Evolutionary conservation across 2,888 invertebrate genomes (phyloP), one percentile per base, ranked within the genome.

Genomic region (Alloscopus bannaensis): DNA sequence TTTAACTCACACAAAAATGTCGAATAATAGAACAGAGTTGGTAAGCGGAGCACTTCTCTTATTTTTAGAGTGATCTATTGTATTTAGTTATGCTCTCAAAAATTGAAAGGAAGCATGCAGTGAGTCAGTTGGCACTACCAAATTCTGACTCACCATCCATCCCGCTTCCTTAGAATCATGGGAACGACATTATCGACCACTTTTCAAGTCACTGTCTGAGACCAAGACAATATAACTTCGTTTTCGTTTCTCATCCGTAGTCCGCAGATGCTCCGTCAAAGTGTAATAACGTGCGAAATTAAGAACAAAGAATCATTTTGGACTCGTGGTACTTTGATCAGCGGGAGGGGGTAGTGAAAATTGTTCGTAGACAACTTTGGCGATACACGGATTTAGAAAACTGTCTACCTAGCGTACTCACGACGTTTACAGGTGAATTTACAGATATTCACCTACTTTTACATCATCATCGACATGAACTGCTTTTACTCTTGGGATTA

Each of bases 271-370:
- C 47, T 13, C 11, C 36, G 18, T 13, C n/a, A 31, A 59, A 59
- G 57, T 57, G 47, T 29, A 16, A 31, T 29, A 31, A 31, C 16
- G n/a, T n/a, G n/a, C n/a, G n/a, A n/a, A n/a, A n/a, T n/a, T n/a
- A n/a, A 52, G 52, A 52, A 52, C 24, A 52, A 22, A 18, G 31
- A 29, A 59, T 59, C 59, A 31, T 57, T 57, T 57, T 57, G 24
- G 20, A 26, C 55, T 29, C 36, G 59, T 59, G 11, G 28, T 57
- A 3, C n/a, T n/a, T n/a, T n/a, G n/a, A n/a, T n/a, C 57, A 70
- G 8, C 70, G 59, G 70, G 59, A 59, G 70, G 70, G 42, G 47
- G 26, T 22, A 59, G 47, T 29, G 59, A 70, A 59, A 70, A 55
- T 59, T 29, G 59, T 59, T 8, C 45, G 70, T 59, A 70, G 59